Conservation (phyloP, 2,113 vertebrate species). For the Vidua chalybeata region DNA sequence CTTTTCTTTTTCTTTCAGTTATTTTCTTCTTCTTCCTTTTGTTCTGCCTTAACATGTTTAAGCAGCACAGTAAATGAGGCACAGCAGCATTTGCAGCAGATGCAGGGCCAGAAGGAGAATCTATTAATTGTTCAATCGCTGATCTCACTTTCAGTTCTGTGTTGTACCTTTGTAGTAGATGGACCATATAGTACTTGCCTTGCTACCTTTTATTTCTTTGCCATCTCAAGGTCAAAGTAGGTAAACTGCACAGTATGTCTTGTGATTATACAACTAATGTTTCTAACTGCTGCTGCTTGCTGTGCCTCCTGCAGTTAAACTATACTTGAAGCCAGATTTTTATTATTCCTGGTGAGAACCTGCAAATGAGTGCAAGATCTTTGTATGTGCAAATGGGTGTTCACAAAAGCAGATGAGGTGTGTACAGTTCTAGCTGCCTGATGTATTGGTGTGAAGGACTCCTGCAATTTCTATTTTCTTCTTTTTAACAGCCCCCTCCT, state of each 20-base stretch:
- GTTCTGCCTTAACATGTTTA: not conserved
- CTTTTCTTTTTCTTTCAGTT: not conserved
- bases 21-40: not conserved
- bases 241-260: constrained; percentile 8
- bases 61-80: not conserved
- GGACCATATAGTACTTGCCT: not conserved
- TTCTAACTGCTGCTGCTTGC: constrained; percentile 21
- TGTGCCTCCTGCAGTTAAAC: not conserved
- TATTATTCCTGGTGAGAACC: constrained; percentile 1
- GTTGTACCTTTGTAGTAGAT: not conserved
- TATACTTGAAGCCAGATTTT: not conserved
- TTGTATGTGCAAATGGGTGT: not conserved
- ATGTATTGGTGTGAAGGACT: not conserved
- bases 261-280: not conserved
- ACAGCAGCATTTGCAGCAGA: constrained; percentile 16
- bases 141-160: constrained; percentile 28
- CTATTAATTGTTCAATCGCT: not conserved
- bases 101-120: constrained; percentile 19
- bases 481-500: not conserved
- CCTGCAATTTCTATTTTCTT: not conserved
- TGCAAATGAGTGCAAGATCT: not conserved
- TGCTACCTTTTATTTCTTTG: constrained; percentile 7
- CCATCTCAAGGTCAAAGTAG: constrained; percentile 38
- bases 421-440: not conserved
- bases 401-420: not conserved